Conservation (phyloP, 2,888 invertebrate species). For the Harpalus rufipes region DNA sequence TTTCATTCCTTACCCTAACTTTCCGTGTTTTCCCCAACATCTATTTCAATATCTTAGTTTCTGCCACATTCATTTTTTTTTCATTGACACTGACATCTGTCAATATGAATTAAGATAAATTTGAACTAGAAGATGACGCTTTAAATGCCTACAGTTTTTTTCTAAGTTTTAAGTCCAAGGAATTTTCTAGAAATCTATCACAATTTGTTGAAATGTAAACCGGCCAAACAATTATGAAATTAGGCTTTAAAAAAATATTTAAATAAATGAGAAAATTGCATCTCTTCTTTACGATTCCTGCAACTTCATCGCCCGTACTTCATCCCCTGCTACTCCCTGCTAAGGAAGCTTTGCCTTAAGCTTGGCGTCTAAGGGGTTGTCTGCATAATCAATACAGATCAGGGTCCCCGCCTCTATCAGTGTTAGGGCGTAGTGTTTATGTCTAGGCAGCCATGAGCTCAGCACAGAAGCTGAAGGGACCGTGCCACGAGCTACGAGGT, state of each 20-base stretch:
- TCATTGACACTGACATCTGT: too few species aligned
- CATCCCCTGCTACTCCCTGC: slow-evolving; percentile 3
- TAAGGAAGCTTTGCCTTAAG: background rate
- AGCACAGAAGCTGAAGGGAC: slow-evolving; percentile 24
- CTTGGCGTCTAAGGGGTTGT: slow-evolving; percentile 43
- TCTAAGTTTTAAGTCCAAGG: background rate
- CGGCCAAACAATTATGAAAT: too few species aligned
- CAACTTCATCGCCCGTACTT: too few species aligned
- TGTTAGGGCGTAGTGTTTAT: slow-evolving; percentile 74
- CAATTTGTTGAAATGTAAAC: too few species aligned
- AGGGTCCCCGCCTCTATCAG: slow-evolving; percentile 77
- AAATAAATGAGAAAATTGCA: too few species aligned
- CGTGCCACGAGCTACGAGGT: slow-evolving; percentile 8
- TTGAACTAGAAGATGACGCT: background rate
- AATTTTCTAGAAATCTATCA: background rate
- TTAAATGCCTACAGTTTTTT: background rate
- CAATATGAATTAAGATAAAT: too few species aligned
- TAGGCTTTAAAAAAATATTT: too few species aligned
- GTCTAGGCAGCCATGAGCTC: slow-evolving; percentile 65
- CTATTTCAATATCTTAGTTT: too few species aligned
- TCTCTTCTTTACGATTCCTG: too few species aligned
- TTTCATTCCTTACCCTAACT: too few species aligned
- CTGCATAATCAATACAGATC: slow-evolving; percentile 76
- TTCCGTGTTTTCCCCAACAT: too few species aligned
- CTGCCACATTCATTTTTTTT: too few species aligned